Base-by-base conservation (phyloP, 2,113 vertebrate genomes). In the Nothocercus julius region DNA sequence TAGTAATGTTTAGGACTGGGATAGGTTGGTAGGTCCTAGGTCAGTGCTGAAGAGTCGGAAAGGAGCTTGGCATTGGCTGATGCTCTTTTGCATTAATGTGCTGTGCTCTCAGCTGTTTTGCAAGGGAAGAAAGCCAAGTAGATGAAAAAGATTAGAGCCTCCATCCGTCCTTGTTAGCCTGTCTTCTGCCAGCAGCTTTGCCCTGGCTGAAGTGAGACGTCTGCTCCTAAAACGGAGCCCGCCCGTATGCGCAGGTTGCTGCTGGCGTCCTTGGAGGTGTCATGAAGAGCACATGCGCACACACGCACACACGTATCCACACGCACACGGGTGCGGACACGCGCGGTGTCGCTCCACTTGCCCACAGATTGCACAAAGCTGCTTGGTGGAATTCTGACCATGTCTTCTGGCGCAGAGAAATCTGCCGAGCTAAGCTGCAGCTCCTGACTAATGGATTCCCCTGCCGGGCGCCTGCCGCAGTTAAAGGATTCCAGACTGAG, bases 401-500 rank as follows among this genome's bases (percentile, higher is more conserved):
- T 25, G 32, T 82, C 85, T 72, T 59, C 69, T 75, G 92, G 69
- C 89, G 78, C 2, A 1, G 77, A 45, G 58, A 78, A n/a, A 75
- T 86, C 86, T 78, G 80, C 84, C 85, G 53, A 81, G 81, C 80
- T 88, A 4, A 95, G 95, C 95, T 81, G 81, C 87, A 72, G 59
- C 85, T 92, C 89, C 74, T 3, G 5, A 73, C 51, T 84, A 74
- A 86, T 77, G 84, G 89, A 18, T 93, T 91, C 62, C 70, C 77
- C 76, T 30, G 45, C 85, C 75, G 73, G 88, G 82, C 18, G 70
- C 53, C 79, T 94, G 79, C 47, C 53, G 34, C 34, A 92, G 89
- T 2, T 79, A 89, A 83, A 85, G 80, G 73, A 79, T 47, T 88
- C 89, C 69, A 81, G 83, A 82, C n/a, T 89, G 84, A 78, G 82